Evolutionary conservation across 2,113 vertebrate species (phyloP).

Genomic region (Mormyrus iriodes): DNA sequence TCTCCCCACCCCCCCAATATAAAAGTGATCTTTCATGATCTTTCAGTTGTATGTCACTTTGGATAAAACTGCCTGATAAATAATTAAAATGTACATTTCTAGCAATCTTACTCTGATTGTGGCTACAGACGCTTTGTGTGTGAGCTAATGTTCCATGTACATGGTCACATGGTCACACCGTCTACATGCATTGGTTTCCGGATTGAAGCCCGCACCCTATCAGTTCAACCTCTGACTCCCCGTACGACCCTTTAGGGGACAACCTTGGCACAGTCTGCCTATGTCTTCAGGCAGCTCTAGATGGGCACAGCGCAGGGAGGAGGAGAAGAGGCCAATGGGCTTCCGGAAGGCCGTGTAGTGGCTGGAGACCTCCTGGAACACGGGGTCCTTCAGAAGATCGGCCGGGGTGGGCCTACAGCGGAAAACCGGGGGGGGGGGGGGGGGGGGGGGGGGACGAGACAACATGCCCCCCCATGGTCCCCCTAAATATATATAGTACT

Average conservation of each 20-base stretch:
- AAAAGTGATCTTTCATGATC: not conserved
- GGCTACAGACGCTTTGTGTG: not conserved
- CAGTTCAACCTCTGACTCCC: not conserved
- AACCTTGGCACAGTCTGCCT: constrained; percentile 83
- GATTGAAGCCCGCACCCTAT: not conserved
- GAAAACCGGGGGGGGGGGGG: not conserved
- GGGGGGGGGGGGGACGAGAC: no score
- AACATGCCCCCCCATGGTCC: no score
- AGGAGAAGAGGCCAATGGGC: constrained; percentile 80
- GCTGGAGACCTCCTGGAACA: constrained; percentile 72
- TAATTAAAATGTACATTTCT: not conserved
- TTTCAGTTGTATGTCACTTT: not conserved
- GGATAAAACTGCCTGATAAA: not conserved
- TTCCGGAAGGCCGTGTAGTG: constrained; percentile 69
- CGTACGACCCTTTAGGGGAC: not conserved
- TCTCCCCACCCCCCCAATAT: not conserved
- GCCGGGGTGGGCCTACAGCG: constrained; percentile 72
- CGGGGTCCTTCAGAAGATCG: constrained; percentile 67
- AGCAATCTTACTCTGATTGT: not conserved
- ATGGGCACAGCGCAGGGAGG: constrained; percentile 81
- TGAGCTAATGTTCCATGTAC: not conserved
- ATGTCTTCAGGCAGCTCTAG: constrained; percentile 88
- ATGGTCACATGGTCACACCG: not conserved
- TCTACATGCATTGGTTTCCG: not conserved
- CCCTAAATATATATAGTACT: no score